A percentile compares a stretch with the other conserved stretches of the same genome.
phyloP scores from a whole-genome alignment of 2,888 invertebrate genomes.

The Boloria selene region DNA sequence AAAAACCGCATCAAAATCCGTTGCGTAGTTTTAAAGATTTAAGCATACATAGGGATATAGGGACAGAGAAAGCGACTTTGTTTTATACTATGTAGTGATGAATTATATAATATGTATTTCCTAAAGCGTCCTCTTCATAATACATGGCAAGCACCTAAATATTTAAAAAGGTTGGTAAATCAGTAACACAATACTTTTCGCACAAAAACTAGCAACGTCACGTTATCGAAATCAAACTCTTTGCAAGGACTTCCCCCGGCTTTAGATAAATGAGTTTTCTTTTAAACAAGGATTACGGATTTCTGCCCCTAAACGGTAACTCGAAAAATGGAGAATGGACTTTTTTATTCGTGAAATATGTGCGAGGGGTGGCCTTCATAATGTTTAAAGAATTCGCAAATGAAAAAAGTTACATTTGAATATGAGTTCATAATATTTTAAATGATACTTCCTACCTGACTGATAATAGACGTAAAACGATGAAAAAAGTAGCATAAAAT shows the following conservation, averaged over 20 bases:
- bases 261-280: conserved; percentile 62
- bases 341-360: conserved; percentile 37
- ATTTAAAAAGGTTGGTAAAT: too few relatives aligned
- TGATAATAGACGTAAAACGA: too few relatives aligned
- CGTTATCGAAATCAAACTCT: conserved; percentile 20
- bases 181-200: neutral
- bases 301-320: conserved; percentile 34
- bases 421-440: neutral
- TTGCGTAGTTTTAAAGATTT: too few relatives aligned
- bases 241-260: conserved; percentile 9
- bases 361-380: conserved; percentile 38
- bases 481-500: too few relatives aligned
- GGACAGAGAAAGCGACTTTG: too few relatives aligned
- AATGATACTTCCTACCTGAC: neutral
- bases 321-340: conserved; percentile 44
- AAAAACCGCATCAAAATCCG: too few relatives aligned
- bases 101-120: too few relatives aligned
- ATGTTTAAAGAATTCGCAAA: conserved; percentile 13
- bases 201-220: conserved; percentile 17
- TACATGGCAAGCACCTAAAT: too few relatives aligned
- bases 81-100: too few relatives aligned
- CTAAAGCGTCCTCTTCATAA: too few relatives aligned
- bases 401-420: conserved; percentile 15
- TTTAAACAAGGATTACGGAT: conserved; percentile 59
- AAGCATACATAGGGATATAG: too few relatives aligned